These are phyloP conservation scores for Aythya baeri DNA, from an alignment of 2,113 vertebrate species.

Conservation along the genomic window DNA sequence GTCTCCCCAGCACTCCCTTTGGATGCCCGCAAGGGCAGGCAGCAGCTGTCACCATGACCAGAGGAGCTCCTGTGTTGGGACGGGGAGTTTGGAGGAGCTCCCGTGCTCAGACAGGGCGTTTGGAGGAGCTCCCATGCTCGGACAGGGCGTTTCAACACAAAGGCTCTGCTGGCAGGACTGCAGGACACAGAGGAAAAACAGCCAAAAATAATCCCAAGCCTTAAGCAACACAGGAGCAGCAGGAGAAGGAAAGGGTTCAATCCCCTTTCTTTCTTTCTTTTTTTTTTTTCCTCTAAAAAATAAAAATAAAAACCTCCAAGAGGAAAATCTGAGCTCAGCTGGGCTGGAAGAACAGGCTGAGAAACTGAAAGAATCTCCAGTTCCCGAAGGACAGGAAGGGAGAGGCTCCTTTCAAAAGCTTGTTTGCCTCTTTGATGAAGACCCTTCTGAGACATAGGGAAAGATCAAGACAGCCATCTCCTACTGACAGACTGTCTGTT, in stretches of 20 bases:
- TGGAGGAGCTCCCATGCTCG: not conserved
- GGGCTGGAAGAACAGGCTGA: not conserved
- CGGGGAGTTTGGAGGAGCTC: not conserved
- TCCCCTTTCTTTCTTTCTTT: not conserved
- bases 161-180: not conserved
- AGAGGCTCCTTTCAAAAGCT: not conserved
- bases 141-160: not conserved
- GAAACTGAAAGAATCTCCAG: not conserved
- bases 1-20: too few relatives aligned
- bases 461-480: not conserved
- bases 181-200: not conserved
- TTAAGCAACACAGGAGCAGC: not conserved
- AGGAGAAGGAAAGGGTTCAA: not conserved
- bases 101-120: not conserved
- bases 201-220: not conserved
- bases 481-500: not conserved
- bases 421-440: not conserved
- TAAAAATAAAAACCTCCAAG: not conserved
- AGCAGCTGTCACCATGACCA: too few relatives aligned
- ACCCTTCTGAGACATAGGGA: not conserved
- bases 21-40: not conserved
- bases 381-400: not conserved
- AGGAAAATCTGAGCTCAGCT: not conserved
- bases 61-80: not conserved
- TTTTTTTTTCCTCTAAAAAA: not conserved